Evolutionary conservation across 2,797 vertebrate species (phyloP).

Genomic region (Brachyrhaphis roseni): DNA sequence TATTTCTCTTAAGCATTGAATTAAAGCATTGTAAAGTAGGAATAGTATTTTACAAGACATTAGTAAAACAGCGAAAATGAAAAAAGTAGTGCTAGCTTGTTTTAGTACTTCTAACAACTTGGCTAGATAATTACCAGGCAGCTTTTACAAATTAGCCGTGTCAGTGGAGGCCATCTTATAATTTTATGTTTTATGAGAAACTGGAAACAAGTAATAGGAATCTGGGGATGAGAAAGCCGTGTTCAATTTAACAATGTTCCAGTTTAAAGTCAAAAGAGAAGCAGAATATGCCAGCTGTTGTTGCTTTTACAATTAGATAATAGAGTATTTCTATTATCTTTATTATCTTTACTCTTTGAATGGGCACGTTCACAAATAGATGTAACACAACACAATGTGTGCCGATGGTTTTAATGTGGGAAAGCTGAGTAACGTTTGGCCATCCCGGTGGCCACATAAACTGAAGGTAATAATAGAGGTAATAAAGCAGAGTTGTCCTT

Average conservation of each 20-base stretch:
- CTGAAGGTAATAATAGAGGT: background rate
- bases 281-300: background rate
- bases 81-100: background rate
- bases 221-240: background rate
- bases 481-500: slow-evolving; percentile 37
- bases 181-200: background rate
- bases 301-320: background rate
- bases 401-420: background rate
- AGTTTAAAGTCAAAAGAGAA: background rate
- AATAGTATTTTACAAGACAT: background rate
- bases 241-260: background rate
- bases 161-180: background rate
- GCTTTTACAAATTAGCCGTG: background rate
- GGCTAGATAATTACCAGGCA: background rate
- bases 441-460: background rate
- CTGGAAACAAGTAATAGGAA: background rate
- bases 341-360: no score
- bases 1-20: background rate
- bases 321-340: no score
- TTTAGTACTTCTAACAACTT: background rate
- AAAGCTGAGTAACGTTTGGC: background rate
- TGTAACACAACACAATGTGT: background rate
- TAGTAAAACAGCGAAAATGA: background rate
- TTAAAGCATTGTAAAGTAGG: background rate
- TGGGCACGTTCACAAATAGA: background rate